Base-by-base conservation (phyloP, 2,113 vertebrate species). In the Sceloporus tristichus region DNA sequence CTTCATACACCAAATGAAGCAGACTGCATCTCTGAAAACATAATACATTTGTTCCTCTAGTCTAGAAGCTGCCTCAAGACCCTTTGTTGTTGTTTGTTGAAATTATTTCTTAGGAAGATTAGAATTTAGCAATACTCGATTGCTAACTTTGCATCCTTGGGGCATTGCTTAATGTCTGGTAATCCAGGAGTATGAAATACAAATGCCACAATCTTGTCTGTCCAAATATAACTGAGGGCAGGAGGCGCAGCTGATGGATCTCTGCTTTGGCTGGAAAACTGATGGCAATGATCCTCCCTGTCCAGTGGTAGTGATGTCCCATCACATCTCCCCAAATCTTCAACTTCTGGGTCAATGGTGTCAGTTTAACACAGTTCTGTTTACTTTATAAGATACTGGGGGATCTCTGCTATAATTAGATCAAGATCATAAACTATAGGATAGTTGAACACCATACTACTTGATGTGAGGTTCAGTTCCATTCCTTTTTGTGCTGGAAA, bases 361-460 rank as follows among this genome's bases (percentile, higher is more conserved):
- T 86, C 42, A 81, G 85, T 38, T 25, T 27, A 80, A 73, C 68
- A 40, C 38, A 19, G 85, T 7, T 5, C 48, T n/a, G 9, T 5
- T 59, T 82, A 74, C 27, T 18, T 59, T 53, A 59, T 76, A 71
- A 78, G 54, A 71, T 11, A 23, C 9, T 59, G 14, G 38, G 27
- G 1, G 87, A 85, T 73, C 80, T 25, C 40, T 86, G 29, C 84
- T 78, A n/a, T 78, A 42, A 85, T 34, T 77, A 77, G 54, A 10
- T 77, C 74, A 77, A 77, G 48, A 5, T 86, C 81, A 79, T 18
- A 38, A 90, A 73, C 48, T 68, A 13, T 56, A 77, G 5, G 86
- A 90, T 90, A 91, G 91, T 53, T 70, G 23, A 92, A 68, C 16
- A 70, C 29, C 73, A 11, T n/a, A 65, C 73, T 3, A 87, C 88